Conservation (phyloP, 2,888 invertebrate species). For the Apotomis capreana region DNA sequence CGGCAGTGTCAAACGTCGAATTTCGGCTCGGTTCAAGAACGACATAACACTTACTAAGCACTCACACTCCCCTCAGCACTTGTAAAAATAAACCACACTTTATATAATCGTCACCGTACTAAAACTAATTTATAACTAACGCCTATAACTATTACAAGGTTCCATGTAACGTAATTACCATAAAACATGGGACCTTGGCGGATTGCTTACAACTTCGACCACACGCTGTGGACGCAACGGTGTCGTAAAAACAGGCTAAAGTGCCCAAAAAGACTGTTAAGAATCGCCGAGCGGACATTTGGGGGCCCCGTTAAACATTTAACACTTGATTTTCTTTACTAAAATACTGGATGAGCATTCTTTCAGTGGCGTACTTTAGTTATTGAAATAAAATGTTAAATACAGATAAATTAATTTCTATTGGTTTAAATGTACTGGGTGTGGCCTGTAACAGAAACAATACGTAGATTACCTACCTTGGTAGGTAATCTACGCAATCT, state of each 20-base stretch:
- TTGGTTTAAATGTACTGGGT: too few relatives aligned
- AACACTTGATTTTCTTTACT: slow-evolving; percentile 42
- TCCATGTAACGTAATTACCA: slow-evolving; percentile 16
- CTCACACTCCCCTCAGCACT: slow-evolving; percentile 4
- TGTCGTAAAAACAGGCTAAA: slow-evolving; percentile 43
- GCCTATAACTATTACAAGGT: slow-evolving; percentile 16
- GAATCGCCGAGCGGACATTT: slow-evolving; percentile 40
- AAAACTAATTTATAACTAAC: slow-evolving; percentile 26
- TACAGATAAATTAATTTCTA: too few relatives aligned
- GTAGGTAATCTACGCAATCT: too few relatives aligned
- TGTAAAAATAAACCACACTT: slow-evolving; percentile 27
- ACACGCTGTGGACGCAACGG: slow-evolving; percentile 34
- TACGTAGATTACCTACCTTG: too few relatives aligned
- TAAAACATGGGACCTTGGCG: slow-evolving; percentile 18
- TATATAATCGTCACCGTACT: slow-evolving; percentile 9
- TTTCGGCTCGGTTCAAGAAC: too few relatives aligned
- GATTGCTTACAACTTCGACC: slow-evolving; percentile 28
- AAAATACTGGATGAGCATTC: slow-evolving; percentile 17
- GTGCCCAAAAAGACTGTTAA: slow-evolving; percentile 47
- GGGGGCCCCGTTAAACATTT: slow-evolving; percentile 45
- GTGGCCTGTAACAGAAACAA: too few relatives aligned
- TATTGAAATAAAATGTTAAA: neutral
- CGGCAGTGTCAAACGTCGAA: too few relatives aligned
- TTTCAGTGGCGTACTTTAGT: neutral
- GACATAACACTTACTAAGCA: neutral